Evolutionary conservation across 2,113 vertebrate species (phyloP), one percentile per base, ranked within the genome.

Genomic region (Cottus gobio): DNA sequence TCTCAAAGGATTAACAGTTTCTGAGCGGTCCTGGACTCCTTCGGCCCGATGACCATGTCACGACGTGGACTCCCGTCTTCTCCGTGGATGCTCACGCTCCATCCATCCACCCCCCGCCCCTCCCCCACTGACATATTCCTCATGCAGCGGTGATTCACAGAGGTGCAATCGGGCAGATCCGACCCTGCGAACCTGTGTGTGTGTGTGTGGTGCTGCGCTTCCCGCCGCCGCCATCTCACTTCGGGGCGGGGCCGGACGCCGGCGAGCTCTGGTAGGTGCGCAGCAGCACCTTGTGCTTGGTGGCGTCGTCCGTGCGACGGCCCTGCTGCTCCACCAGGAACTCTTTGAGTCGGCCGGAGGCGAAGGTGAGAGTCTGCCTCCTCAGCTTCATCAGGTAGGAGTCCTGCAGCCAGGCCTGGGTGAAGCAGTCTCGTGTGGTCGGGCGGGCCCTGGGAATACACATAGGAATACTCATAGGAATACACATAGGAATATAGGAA

Each of bases 341-440:
- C 91, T 98, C 97, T 87, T 98, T 99, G 80, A 99, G 96, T 24
- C 94, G 93, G 71, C 92, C 92, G 70, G 97, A 98, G 92, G 96
- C 96, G 90, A 99, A 99, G 87, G 97, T 98, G 85, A 99, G 95
- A 0, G 98, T 98, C 93, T 99, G 97, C 42, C 97, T 95, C n/a
- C 96, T 95, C 69, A 99, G 95, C 92, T 97, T 99, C 97, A 97
- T 98, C 90, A 99, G 93, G 88, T 98, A 98, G 56, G 97, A 96
- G 0, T 99, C 97, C 94, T 99, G 98, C 72, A 99, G 95, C 98
- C 98, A 99, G 0, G 96, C 93, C 12, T 97, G 97, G 11, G 95
- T 92, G 50, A 98, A 95, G 92, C 97, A 99, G 94, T 99, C 97
- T 67, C 96, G 96, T 48, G 96, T 94, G 0, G 96, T 96, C 7